Conservation (phyloP, 2,797 vertebrate genomes). For the Corythornis leucogaster region DNA sequence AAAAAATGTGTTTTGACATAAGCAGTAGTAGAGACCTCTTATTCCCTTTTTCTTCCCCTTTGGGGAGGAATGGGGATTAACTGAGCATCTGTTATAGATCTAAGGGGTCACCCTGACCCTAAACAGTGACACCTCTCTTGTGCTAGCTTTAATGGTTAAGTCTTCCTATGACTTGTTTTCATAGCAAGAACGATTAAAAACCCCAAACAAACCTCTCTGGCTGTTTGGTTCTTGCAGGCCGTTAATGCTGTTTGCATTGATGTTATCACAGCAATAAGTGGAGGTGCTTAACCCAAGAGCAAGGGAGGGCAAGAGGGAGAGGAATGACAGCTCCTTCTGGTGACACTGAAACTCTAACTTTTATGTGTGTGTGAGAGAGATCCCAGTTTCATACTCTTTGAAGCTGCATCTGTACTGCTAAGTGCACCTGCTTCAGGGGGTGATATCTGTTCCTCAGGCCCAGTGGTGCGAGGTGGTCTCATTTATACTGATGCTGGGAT, state of each 20-base stretch:
- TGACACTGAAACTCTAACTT: accelerated
- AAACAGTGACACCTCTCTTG: background rate
- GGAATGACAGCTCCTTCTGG: background rate
- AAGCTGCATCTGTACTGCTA: background rate
- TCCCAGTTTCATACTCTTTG: background rate
- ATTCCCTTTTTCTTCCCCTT: too few relatives aligned
- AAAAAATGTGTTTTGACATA: background rate
- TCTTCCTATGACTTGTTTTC: background rate
- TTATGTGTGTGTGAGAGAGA: background rate
- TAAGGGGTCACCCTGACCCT: too few relatives aligned
- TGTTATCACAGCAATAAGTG: background rate
- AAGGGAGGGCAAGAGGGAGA: background rate
- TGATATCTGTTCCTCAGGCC: background rate
- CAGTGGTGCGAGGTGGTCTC: background rate
- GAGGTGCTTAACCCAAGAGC: background rate
- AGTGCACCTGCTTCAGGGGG: background rate
- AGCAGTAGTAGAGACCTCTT: background rate
- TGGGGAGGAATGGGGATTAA: too few relatives aligned
- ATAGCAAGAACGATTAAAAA: background rate
- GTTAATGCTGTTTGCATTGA: background rate
- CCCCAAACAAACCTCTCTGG: background rate
- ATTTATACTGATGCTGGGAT: background rate
- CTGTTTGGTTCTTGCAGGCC: background rate
- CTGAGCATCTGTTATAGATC: too few relatives aligned
- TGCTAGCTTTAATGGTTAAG: background rate